phyloP scores from a whole-genome alignment of 2,113 vertebrate species.

The Trochalopteron elliotii region DNA sequence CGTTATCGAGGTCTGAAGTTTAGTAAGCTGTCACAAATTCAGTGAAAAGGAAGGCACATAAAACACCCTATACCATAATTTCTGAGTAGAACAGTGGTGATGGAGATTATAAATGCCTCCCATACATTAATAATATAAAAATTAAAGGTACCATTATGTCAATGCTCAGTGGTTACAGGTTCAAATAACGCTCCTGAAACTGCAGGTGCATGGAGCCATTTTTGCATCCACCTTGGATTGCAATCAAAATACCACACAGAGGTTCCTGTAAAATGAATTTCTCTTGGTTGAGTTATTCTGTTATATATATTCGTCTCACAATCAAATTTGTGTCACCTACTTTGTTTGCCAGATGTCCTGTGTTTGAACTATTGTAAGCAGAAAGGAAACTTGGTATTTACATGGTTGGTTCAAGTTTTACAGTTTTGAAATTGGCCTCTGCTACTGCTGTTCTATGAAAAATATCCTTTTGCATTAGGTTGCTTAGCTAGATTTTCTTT shows the following conservation, averaged over 20 bases:
- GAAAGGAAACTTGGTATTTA: not conserved
- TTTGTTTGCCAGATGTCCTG: not conserved
- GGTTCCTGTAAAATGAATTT: not conserved
- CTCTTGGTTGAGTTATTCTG: not conserved
- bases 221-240: not conserved
- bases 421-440: not conserved
- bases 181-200: not conserved
- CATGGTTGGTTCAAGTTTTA: not conserved
- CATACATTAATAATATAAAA: not conserved
- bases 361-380: not conserved
- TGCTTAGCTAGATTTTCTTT: not conserved
- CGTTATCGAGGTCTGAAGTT: not conserved
- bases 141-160: not conserved
- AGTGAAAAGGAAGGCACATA: not conserved
- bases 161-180: not conserved
- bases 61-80: not conserved
- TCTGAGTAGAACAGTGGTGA: not conserved
- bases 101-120: not conserved
- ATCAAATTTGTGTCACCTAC: not conserved
- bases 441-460: not conserved
- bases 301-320: not conserved
- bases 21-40: not conserved
- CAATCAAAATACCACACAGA: not conserved
- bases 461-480: not conserved
- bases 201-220: not conserved